Evolutionary conservation across 1,140 invertebrate species (phyloP), one percentile per base, ranked within the genome.

Genomic region (Amyelois transitella): DNA sequence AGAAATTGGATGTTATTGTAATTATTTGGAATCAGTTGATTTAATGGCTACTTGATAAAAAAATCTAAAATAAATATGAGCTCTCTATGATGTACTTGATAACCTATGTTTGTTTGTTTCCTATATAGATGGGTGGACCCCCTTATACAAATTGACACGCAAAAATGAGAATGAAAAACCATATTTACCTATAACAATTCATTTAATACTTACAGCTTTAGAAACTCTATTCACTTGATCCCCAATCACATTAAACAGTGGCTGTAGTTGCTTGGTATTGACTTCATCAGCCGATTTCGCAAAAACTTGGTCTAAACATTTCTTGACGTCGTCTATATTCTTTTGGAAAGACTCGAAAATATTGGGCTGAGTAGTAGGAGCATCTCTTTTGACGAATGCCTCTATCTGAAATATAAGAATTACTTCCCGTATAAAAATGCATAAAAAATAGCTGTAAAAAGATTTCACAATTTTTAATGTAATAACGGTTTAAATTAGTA

Each of bases 201-300:
- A 6, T 18, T 62, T 32, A 28, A 19, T 43, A 62, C 73, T 72
- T 66, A 86, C 82, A 57, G 72, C 77, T 74, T 75, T 84, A 12
- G 75, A 72, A n/a, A 82, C 58, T 51, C 67, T 78, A 51, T 72
- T 72, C 5, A 82, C 21, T 17, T 76, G 64, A 32, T 86, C 80
- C 5, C 79, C 75, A 18, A 81, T 54, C 10, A 70, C 53, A 28
- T 19, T 45, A n/a, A 86, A 69, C 0, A 82, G 54, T 4, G 81
- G 81, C 54, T 82, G 66, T 18, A 84, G 49, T 57, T 82, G 71
- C 18, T 82, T 72, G 18, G 69, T 67, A 22, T 77, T 77, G 5
- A 81, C 58, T 24, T 81, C 68, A 5, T 62, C 63, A 0, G 72
- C 67, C 0, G 67, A 56, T 14, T 54, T 67, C 0, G 80, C 73